Conservation (phyloP, 2,113 vertebrate genomes). For the Tupaia tana region DNA sequence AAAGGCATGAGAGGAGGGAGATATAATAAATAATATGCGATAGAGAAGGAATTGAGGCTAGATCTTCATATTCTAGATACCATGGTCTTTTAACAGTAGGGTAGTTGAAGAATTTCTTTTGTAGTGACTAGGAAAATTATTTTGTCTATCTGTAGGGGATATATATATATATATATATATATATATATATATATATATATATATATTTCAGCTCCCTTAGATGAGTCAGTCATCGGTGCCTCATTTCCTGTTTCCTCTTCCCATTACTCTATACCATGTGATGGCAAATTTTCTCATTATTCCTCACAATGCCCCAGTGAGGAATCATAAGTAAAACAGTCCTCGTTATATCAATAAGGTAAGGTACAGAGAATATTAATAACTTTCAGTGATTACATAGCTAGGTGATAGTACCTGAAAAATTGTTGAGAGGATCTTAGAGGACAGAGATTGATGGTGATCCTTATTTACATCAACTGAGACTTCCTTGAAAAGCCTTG, state of each 20-base stretch:
- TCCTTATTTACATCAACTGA: conserved; percentile 14
- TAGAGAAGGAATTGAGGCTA: not conserved
- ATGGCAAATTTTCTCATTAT: not conserved
- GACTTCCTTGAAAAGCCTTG: conserved; percentile 25
- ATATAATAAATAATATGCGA: not conserved
- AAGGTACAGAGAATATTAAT: not conserved
- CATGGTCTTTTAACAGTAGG: not conserved
- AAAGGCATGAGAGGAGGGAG: not conserved
- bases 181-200: too few relatives aligned
- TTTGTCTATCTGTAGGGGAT: not conserved
- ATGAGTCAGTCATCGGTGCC: not conserved
- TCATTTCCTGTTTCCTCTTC: conserved; percentile 38
- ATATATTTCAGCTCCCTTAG: not conserved
- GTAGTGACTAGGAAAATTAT: not conserved
- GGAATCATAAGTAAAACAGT: not conserved
- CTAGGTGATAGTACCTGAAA: not conserved
- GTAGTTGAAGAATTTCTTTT: not conserved
- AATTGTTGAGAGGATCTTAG: not conserved
- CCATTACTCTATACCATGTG: not conserved
- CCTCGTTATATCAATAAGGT: not conserved
- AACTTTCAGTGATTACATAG: conserved; percentile 10
- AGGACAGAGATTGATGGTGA: not conserved
- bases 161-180: too few relatives aligned
- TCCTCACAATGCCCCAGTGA: not conserved
- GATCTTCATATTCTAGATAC: not conserved